A percentile compares a stretch with the other conserved stretches of the same genome.
Conservation (phyloP, 2,797 vertebrate species). For the Rhinophrynus dorsalis region DNA sequence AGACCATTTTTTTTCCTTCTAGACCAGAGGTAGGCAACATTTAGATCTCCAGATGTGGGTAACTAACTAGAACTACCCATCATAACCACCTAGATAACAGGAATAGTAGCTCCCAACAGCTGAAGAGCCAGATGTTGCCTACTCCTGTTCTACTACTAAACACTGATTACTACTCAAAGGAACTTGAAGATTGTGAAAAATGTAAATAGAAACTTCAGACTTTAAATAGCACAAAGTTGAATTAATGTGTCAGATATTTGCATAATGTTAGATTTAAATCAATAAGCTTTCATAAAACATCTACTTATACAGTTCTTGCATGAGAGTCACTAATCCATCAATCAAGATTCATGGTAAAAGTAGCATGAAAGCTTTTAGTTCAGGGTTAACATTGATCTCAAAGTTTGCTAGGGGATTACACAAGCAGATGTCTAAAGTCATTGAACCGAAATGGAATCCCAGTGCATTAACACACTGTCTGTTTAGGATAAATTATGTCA, state of each 20-base stretch:
- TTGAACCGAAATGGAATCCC: constrained; percentile 25
- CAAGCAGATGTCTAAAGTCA: constrained; percentile 16
- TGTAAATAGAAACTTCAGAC: no score
- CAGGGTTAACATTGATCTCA: constrained; percentile 53
- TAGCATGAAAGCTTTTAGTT: constrained; percentile 43
- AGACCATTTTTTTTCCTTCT: not conserved
- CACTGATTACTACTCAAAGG: no score
- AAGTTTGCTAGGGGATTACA: constrained; percentile 29
- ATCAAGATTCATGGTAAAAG: constrained; percentile 36
- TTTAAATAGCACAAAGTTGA: not conserved
- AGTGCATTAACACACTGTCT: constrained; percentile 16
- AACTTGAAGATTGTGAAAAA: no score
- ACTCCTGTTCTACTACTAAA: no score
- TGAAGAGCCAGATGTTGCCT: no score
- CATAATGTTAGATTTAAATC: constrained; percentile 54
- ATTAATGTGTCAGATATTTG: constrained; percentile 35
- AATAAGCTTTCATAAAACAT: constrained; percentile 48
- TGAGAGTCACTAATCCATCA: constrained; percentile 49
- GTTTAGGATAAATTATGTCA: constrained; percentile 9
- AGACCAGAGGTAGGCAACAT: no score
- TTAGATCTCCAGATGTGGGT: no score
- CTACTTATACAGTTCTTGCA: constrained; percentile 34
- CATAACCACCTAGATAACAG: no score
- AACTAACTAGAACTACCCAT: no score
- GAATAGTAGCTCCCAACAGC: no score